Base-by-base conservation (phyloP, 2,797 vertebrate species). In the Momotus momota region DNA sequence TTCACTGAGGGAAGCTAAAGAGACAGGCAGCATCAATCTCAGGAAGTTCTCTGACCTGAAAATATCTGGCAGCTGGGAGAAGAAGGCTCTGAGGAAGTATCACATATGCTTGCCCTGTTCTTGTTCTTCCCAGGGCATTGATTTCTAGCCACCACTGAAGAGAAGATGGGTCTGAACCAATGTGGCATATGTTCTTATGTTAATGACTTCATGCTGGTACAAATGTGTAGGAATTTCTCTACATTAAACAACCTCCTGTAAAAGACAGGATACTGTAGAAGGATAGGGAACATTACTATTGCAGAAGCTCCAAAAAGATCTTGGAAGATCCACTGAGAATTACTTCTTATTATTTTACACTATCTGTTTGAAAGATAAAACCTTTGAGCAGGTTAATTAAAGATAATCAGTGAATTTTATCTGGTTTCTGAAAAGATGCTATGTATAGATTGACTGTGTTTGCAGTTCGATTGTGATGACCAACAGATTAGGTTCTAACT, bases 41-140 rank as follows among this genome's bases (percentile, higher is more conserved):
- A 75, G 77, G 83, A 97, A 96, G 66, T 94, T 95, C 86, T 92
- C 70, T 96, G 94, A 97, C 93, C 94, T 96, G 93, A 96, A 95
- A 94, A 94, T 84, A 96, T 81, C 82, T 96, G 83, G 88, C 94
- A 96, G 94, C 93, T 96, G 94, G 86, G 86, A 95, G 90, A 94
- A 94, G 90, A 93, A 95, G 86, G 48, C 70, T 93, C 91, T 86
- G 93, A 96, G 67, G 66, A 96, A 95, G 58, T 74, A 93, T 94
- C 95, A 52, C 88, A 94, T 96, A 93, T 93, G 94, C 83, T 96
- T 96, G 86, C 88, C 96, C 90, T 86, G 88, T 95, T 86, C 95
- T 92, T 86, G 62, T 72, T 90, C 92, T 96, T 94, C 80, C 82
- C 83, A 92, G 86, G 80, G 83, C 94, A 93, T 62, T 92, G 90